Base-by-base conservation (phyloP, 2,888 invertebrate genomes). In the Meandrusa payeni region DNA sequence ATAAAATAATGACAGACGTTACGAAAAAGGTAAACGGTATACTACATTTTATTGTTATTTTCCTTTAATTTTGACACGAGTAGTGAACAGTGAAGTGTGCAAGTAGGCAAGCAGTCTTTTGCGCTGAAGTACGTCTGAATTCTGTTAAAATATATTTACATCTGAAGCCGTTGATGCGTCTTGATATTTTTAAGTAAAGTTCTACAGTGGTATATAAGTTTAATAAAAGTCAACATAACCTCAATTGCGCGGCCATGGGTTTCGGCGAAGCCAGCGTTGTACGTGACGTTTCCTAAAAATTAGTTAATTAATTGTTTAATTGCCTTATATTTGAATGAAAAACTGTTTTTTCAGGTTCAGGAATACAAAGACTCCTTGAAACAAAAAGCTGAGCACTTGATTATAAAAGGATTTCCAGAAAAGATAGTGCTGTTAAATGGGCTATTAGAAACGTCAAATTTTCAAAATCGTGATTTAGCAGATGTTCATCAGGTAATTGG, bases 351-450 rank as follows among this genome's bases (percentile, higher is more conserved):
- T 42, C 83, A 95, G 96, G 95, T 96, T 58, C 93, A 95, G 80
- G 95, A 95, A 61, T 97, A 96, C 83, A 97, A 96, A 87, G 95
- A 96, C 68, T 92, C 93, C 48, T 88, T 96, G 50, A 96, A 96
- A 79, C 90, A 91, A 54, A 95, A 96, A 88, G 97, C 96, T 5
- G 98, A 98, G 72, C 92, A 93, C 55, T 87, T 98, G 48, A 94
- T 98, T 46, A 90, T 96, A 47, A 94, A 94, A 77, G 95, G 94
- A 32, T 97, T 98, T 77, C 98, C 98, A 5, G 94, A 95, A 67
- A 97, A 97, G 78, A 97, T 98, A 58, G 93, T 97, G 3, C 94
- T 94, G 71, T 89, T 98, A 48, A 97, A 97, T 85, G 94, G 94
- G 55, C 83, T 97, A 46, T 86, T 98, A 59, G 94, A 95, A 69